A percentile compares a stretch with the other conserved stretches of the same genome.
These are phyloP conservation scores for Prochilodus magdalenae DNA, from an alignment of 2,113 vertebrate species.

Conservation along the genomic window DNA sequence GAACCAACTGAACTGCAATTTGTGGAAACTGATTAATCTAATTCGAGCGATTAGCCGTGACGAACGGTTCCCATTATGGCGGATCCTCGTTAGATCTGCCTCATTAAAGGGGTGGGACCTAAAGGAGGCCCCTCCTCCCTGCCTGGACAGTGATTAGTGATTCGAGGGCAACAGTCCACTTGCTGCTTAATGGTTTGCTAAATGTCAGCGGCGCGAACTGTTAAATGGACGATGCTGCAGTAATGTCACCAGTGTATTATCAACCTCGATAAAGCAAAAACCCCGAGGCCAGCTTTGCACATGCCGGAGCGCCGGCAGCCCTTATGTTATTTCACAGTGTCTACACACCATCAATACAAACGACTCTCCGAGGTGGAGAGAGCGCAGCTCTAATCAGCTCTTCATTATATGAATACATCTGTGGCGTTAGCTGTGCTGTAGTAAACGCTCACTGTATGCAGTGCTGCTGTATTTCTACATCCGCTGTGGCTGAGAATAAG, in stretches of 20 bases:
- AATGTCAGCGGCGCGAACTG: slow-evolving; percentile 33
- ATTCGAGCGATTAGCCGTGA: too few relatives aligned
- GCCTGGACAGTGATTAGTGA: not conserved
- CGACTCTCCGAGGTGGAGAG: not conserved
- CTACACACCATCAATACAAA: slow-evolving; percentile 8
- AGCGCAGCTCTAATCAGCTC: not conserved
- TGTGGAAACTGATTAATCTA: too few relatives aligned
- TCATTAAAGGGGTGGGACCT: slow-evolving; percentile 29
- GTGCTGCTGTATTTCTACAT: not conserved
- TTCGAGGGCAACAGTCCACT: slow-evolving; percentile 24
- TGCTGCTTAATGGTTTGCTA: slow-evolving; percentile 47
- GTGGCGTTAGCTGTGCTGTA: not conserved
- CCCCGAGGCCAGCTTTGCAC: slow-evolving; percentile 16
- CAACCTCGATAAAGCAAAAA: slow-evolving; percentile 7
- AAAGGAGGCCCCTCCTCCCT: not conserved
- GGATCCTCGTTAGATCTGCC: slow-evolving; percentile 26
- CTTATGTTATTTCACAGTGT: not conserved
- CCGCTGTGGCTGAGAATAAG: not conserved
- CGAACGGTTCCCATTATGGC: not conserved
- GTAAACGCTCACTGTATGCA: not conserved
- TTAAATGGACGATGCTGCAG: not conserved
- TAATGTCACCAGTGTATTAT: slow-evolving; percentile 9
- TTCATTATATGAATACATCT: not conserved
- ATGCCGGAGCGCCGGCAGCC: not conserved
- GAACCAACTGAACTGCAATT: too few relatives aligned